phyloP scores from a whole-genome alignment of 2,888 invertebrate species.

The Aproaerema taeniolella region DNA sequence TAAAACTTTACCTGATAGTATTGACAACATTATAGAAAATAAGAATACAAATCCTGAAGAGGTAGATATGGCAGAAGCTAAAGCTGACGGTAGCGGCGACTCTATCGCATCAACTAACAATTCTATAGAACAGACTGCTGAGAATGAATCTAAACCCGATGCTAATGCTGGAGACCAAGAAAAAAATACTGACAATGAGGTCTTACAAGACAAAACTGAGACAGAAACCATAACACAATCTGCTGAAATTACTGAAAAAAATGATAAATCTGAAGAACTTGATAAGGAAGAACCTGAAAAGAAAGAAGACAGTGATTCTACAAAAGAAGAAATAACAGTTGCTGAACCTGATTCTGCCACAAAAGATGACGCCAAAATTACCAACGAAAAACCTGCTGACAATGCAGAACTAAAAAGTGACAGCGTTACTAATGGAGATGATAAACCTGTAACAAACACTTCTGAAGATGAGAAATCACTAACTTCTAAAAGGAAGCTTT shows the following conservation, averaged over 20 bases:
- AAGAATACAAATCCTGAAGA: not conserved
- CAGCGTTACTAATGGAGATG: no score
- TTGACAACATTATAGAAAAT: not conserved
- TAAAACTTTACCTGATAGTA: slow-evolving; percentile 1
- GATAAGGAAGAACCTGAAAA: not conserved
- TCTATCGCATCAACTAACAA: not conserved
- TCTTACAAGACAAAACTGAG: not conserved
- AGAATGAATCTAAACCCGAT: not conserved
- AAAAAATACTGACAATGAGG: not conserved
- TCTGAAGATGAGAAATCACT: slow-evolving; percentile 14
- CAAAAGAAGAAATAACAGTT: not conserved
- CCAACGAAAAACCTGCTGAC: no score
- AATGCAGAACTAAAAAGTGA: no score
- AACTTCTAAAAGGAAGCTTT: slow-evolving; percentile 52
- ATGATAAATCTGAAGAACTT: not conserved
- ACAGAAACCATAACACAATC: not conserved
- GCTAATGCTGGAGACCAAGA: not conserved
- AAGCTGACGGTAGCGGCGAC: not conserved
- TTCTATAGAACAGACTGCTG: not conserved
- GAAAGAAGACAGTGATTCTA: not conserved
- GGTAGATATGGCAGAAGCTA: not conserved
- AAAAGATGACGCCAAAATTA: not conserved
- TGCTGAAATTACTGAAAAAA: not conserved
- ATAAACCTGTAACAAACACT: no score
- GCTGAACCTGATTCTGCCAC: not conserved